A percentile compares a stretch with the other conserved stretches of the same genome.
These are phyloP conservation scores for Heteromormyrus szaboi DNA, from an alignment of 2,797 vertebrate genomes.

Conservation along the genomic window DNA sequence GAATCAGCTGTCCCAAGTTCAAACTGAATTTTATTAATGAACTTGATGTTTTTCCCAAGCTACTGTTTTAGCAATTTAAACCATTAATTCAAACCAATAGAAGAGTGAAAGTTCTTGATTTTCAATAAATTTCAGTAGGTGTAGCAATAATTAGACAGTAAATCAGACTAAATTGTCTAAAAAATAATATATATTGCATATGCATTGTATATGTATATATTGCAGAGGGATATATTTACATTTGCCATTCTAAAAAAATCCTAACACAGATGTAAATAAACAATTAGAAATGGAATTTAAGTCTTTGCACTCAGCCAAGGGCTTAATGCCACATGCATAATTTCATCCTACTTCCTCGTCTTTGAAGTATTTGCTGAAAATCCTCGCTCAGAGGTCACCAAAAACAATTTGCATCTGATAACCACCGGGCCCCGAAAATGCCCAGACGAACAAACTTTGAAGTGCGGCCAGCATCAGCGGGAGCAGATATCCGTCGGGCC, in stretches of 20 bases:
- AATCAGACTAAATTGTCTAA: background rate
- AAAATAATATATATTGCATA: background rate
- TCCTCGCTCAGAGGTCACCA: conserved; percentile 19
- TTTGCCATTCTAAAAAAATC: background rate
- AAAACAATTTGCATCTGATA: conserved; percentile 28
- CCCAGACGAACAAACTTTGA: conserved; percentile 24
- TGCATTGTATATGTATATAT: background rate
- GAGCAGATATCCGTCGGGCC: conserved; percentile 4
- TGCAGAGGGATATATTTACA: background rate
- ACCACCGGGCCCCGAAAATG: conserved; percentile 17
- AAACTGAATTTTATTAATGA: background rate
- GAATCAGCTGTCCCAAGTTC: background rate
- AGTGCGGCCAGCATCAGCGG: conserved; percentile 17
- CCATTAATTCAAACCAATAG: background rate
- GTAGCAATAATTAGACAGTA: background rate
- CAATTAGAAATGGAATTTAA: conserved; percentile 12
- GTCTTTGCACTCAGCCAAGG: conserved; percentile 1
- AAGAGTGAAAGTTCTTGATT: background rate
- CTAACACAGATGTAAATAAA: background rate
- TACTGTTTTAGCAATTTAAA: background rate
- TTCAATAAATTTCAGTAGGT: background rate
- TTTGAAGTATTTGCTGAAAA: conserved; percentile 19
- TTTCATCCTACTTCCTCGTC: background rate
- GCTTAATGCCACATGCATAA: conserved; percentile 7
- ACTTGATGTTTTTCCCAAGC: background rate